Percentiles rank a stretch among this genome's conserved stretches.
phyloP scores from a whole-genome alignment of 2,797 vertebrate species.

The Microctenopoma lineatum region DNA sequence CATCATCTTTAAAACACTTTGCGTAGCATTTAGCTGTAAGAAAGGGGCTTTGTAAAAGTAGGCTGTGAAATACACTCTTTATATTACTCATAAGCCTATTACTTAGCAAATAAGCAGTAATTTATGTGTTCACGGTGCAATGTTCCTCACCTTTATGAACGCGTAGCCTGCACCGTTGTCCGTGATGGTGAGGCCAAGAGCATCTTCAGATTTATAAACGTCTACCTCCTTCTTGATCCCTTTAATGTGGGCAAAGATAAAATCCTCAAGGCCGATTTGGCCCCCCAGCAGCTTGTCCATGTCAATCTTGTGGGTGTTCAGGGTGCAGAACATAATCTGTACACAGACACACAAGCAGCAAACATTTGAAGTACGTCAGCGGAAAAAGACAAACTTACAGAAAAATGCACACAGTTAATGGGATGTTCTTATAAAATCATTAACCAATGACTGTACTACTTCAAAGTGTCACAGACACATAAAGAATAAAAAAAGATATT shows the following conservation, averaged over 20 bases:
- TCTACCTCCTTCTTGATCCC: constrained; percentile 94
- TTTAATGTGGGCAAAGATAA: constrained; percentile 96
- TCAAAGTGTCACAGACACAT: background rate
- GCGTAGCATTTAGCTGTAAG: no score
- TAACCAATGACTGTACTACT: background rate
- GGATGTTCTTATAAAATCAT: background rate
- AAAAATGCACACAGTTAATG: constrained; percentile 5
- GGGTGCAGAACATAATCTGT: constrained; percentile 97
- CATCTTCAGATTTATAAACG: constrained; percentile 89
- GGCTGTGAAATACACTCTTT: no score
- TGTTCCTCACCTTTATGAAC: constrained; percentile 92
- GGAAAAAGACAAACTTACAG: constrained; percentile 2
- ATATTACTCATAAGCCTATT: no score
- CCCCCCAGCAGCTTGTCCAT: constrained; percentile 95
- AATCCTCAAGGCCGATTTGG: constrained; percentile 96
- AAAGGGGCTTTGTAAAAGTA: no score
- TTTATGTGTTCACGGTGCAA: background rate
- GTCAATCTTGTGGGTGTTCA: constrained; percentile 96
- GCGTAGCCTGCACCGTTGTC: constrained; percentile 93
- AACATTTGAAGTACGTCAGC: background rate
- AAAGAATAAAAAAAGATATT: background rate
- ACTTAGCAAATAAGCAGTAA: background rate
- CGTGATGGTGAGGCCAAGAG: constrained; percentile 95
- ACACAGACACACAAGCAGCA: constrained; percentile 15
- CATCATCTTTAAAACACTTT: no score